These are phyloP conservation scores for Phocoena phocoena DNA, from an alignment of 2,113 vertebrate species.

Conservation along the genomic window DNA sequence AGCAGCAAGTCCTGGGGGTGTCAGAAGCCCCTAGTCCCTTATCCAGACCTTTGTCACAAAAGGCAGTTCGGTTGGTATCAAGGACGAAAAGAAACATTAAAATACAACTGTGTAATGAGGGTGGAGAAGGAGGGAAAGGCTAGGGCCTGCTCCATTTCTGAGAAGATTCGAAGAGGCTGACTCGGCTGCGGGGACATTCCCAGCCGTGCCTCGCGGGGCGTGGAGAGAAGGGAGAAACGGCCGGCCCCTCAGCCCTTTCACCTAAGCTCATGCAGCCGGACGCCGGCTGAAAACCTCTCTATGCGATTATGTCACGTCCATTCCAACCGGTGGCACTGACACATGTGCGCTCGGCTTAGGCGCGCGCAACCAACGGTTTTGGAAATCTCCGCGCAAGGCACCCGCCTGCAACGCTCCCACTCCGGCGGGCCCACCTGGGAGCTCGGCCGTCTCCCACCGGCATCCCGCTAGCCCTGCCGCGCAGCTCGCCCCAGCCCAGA, in stretches of 20 bases:
- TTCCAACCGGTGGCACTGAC: not conserved
- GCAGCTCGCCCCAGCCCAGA: not conserved
- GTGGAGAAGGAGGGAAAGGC: not conserved
- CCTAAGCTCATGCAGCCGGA: not conserved
- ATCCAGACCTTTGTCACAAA: not conserved
- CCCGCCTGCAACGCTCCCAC: not conserved
- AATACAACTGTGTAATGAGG: not conserved
- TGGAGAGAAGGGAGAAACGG: not conserved
- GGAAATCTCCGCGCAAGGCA: not conserved
- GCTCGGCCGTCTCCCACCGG: not conserved
- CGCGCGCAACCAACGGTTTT: accelerated
- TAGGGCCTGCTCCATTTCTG: not conserved
- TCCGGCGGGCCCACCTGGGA: not conserved
- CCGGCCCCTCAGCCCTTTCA: not conserved
- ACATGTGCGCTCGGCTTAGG: not conserved
- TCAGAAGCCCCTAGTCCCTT: not conserved
- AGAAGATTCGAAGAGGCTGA: not conserved
- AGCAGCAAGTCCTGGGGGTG: too few species aligned
- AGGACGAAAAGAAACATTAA: not conserved
- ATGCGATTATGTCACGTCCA: not conserved
- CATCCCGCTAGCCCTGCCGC: not conserved
- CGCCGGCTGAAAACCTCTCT: not conserved
- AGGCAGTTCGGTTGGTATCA: not conserved
- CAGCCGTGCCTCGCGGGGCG: not conserved
- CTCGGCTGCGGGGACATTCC: not conserved